Evolutionary conservation across 2,888 invertebrate genomes (phyloP), one percentile per base, ranked within the genome.

Genomic region (Empis stercorea): DNA sequence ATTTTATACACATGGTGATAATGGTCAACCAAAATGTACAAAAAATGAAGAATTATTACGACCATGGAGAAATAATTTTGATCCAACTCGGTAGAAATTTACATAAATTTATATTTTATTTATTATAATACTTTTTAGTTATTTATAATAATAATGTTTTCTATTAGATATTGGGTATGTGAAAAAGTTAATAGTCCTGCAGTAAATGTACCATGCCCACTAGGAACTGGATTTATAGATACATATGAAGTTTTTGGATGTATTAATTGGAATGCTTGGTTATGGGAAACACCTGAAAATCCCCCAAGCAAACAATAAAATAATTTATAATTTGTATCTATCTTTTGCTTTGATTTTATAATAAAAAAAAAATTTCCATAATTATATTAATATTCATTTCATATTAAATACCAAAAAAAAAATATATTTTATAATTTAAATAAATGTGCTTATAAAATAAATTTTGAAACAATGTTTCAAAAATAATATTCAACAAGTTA

Each of bases 61-160:
- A 40, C 47, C 45, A 30, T 47, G 43, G 45, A 42, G 47, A 15
- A 44, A 50, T 47, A 42, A 45, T 45, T 27, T 47, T 16, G 50
- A 50, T 36, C 47, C 50, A 11, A 47, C 43, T 10, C 41, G 44
- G 14, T 34, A 34, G 2, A 7, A 7, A 6, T 7, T 7, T 7
- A 6, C 5, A 20, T 20, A 20, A 20, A 20, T 7, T 27, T 7
- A 6, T 6, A 27, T 7, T 27, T 27, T 7, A 27, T 6, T 27
- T 27, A 27, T 7, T 7, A 27, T 7, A 27, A 27, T 27, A 9
- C 4, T 27, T 27, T 27, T 27, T 27, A 20, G n/a, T 27, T 27
- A 6, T 27, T 27, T 27, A n/a, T n/a, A n/a, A n/a, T n/a, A n/a
- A n/a, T n/a, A n/a, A n/a, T 9, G 9, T 27, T 27, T 4, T 27